Evolutionary conservation across 2,113 vertebrate genomes (phyloP).

Genomic region (Meles meles): DNA sequence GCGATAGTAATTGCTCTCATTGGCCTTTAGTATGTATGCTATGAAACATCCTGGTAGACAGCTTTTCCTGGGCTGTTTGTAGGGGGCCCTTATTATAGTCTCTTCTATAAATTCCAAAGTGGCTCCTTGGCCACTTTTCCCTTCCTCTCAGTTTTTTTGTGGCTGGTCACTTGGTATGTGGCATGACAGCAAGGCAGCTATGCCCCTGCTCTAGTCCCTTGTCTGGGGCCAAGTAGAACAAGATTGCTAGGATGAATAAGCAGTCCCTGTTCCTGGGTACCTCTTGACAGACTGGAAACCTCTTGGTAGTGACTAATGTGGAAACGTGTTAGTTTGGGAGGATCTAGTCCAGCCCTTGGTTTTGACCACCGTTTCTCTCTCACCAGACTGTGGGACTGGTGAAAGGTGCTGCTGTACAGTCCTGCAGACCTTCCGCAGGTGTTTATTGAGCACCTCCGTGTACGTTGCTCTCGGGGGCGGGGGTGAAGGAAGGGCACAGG

Average conservation of each 20-base stretch:
- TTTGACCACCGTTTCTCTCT: not conserved
- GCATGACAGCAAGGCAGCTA: not conserved
- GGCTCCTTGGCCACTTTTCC: not conserved
- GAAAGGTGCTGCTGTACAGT: not conserved
- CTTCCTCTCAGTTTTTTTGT: not conserved
- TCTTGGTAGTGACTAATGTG: constrained; percentile 39
- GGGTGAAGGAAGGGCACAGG: not conserved
- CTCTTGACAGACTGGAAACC: constrained; percentile 8
- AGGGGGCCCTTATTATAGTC: not conserved
- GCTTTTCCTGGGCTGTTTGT: not conserved
- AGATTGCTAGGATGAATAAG: not conserved
- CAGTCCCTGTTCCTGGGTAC: not conserved
- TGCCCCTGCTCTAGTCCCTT: not conserved
- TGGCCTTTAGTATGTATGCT: not conserved
- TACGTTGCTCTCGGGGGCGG: not conserved
- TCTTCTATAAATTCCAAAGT: not conserved
- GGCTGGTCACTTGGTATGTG: not conserved
- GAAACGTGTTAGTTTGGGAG: not conserved
- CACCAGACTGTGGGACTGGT: not conserved
- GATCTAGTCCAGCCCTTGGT: not conserved
- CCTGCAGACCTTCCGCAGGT: too few species aligned
- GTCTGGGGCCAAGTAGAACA: not conserved
- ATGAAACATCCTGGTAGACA: not conserved
- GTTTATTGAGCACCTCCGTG: not conserved
- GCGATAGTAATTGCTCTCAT: not conserved